Evolutionary conservation across 2,888 invertebrate species (phyloP), one percentile per base, ranked within the genome.

Genomic region (Harpalus rubripes): DNA sequence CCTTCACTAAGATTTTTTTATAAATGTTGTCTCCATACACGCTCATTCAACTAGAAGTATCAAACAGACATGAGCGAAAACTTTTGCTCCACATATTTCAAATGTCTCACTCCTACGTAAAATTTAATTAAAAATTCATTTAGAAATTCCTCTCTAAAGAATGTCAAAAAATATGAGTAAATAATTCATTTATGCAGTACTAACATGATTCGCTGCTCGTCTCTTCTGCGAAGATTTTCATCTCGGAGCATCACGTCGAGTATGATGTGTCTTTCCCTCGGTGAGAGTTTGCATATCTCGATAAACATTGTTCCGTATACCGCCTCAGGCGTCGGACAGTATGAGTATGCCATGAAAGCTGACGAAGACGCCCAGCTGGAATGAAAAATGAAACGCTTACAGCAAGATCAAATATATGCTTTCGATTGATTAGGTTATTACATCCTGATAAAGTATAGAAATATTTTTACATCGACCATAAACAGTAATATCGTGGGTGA

Each of bases 171-270:
- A 22, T 22, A 7, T 32, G 32, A 32, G 32, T 32, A 32, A 32
- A 32, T 32, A 32, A 59, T 59, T 59, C 59, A 52, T 12, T 18
- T 22, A 63, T 10, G 26, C 63, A 22, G 22, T 56, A 92, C 93
- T 93, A 89, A 93, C 93, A 93, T 91, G 86, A 93, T 91, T 86
- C 92, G 89, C 22, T 92, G 90, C 16, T 93, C 92, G 88, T 93
- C 93, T 15, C 92, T 90, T 87, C 92, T 91, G 12, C 93, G 90
- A 61, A 93, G 89, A 84, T 90, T 91, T 88, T 93, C 93, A 87
- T 93, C 93, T 72, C 93, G 90, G 86, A 92, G 91, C 79, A 93
- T 89, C 63, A 93, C 93, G 86, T 91, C 92, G 86, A 93, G 90
- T 87, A 93, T 93, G 88, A 92, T 92, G 88, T 92, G 92, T 65